A percentile compares a stretch with the other conserved stretches of the same genome.
phyloP scores from a whole-genome alignment of 2,888 invertebrate species.

The Fragum sueziense region DNA sequence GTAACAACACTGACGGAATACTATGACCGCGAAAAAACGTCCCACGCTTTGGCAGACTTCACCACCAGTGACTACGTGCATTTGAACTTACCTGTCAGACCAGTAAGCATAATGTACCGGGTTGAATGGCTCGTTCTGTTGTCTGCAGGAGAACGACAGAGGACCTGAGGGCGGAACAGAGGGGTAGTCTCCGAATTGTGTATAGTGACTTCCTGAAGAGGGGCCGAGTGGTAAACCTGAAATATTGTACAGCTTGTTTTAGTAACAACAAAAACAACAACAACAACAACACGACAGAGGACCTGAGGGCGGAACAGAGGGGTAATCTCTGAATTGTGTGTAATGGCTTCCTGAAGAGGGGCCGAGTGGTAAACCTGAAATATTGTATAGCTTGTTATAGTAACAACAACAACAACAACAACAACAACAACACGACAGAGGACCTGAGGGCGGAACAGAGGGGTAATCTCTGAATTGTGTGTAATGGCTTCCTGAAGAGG shows the following conservation, averaged over 20 bases:
- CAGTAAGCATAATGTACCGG: slow-evolving; percentile 75
- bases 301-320: slow-evolving; percentile 62
- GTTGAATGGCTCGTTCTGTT: slow-evolving; percentile 72
- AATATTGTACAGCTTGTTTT: no score
- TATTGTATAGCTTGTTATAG: no score
- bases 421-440: no score
- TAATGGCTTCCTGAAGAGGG: slow-evolving; percentile 65
- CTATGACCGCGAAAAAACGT: no score
- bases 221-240: slow-evolving; percentile 69
- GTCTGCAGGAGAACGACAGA: slow-evolving; percentile 71
- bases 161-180: slow-evolving; percentile 65
- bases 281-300: slow-evolving; percentile 72
- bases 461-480: no score
- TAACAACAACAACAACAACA: no score
- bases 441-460: no score
- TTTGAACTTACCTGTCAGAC: slow-evolving; percentile 64
- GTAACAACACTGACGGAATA: no score
- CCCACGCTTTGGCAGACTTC: no score
- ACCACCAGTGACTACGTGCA: no score
- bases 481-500: no score
- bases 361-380: slow-evolving; percentile 68
- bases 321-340: slow-evolving; percentile 73
- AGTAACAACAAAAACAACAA: no score
- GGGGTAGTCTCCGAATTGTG: slow-evolving; percentile 73
- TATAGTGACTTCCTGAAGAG: slow-evolving; percentile 64